Evolutionary conservation across 2,797 vertebrate genomes (phyloP), one percentile per base, ranked within the genome.

Genomic region (Eremophila alpestris): DNA sequence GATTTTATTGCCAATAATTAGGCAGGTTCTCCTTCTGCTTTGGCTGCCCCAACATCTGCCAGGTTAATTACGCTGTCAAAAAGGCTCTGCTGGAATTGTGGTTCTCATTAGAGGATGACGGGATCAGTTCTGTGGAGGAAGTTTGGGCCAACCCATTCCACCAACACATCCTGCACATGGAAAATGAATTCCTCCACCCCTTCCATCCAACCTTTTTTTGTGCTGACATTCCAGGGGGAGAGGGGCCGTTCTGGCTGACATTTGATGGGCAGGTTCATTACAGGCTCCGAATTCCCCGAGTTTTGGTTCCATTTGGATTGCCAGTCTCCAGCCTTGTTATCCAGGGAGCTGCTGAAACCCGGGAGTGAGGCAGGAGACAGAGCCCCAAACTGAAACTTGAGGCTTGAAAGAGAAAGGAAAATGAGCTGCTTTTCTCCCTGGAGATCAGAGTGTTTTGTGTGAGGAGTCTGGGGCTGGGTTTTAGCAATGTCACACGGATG

Each of bases 41-140:
- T 90, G 13, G 22, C 41, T 93, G 78, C 94, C 94, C 94, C 59
- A 29, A 32, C 52, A 63, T 91, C 77, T 94, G 83, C 82, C 69
- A 81, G 83, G 91, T 96, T 98, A 97, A 97, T 97, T 95, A 81
- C 12, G 62, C 67, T 29, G 68, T 73, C 93, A 74, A 73, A 93
- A 86, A 94, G 94, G 54, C 93, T 58, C 79, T 2, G 70, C 70
- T 88, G 58, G 96, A 97, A 96, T 92, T 43, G 94, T 81, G 91
- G 68, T 87, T 95, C 89, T 96, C 93, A 82, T 96, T 95, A 96
- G 51, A 68, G 8, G 62, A 94, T 34, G 83, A 67, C 70, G n/a
- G 94, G 94, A 94, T 96, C 89, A 64, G 94, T 97, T 95, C 65
- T 36, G 7, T 52, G 76, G 74, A 71, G 88, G 83, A 89, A 78